A percentile compares a stretch with the other conserved stretches of the same genome.
Conservation (phyloP, 2,113 vertebrate species). For the Paradisaea rubra region DNA sequence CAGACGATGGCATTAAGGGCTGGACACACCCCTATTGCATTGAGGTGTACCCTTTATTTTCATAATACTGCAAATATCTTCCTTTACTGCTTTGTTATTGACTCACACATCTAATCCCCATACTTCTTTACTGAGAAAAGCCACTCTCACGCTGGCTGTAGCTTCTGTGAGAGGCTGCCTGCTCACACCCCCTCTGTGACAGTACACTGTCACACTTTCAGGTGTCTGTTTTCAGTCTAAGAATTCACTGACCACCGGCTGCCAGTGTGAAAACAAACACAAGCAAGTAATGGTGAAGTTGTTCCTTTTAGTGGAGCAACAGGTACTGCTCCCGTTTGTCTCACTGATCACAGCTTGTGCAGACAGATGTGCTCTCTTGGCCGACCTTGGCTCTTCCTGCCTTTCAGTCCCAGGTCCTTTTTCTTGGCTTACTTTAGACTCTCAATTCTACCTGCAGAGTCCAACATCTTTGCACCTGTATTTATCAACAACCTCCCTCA, state of each 20-base stretch:
- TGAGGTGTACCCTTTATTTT: slow-evolving; percentile 6
- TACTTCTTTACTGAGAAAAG: neutral
- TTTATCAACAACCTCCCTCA: neutral
- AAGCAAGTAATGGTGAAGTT: neutral
- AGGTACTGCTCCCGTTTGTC: neutral
- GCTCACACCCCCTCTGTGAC: neutral
- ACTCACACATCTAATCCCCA: neutral
- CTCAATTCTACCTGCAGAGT: neutral
- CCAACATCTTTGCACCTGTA: neutral
- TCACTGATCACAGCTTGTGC: neutral
- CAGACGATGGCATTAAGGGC: neutral
- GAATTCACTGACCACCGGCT: neutral
- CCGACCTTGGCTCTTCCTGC: neutral
- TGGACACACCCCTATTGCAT: slow-evolving; percentile 6
- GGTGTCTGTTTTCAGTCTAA: neutral
- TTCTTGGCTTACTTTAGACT: neutral
- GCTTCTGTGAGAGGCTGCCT: neutral
- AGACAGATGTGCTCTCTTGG: neutral
- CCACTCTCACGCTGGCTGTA: neutral
- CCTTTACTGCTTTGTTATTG: neutral
- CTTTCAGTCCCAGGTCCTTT: neutral
- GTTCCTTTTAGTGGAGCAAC: neutral
- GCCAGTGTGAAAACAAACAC: neutral
- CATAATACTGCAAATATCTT: neutral
- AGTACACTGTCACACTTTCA: neutral